Evolutionary conservation across 2,797 vertebrate species (phyloP).

Genomic region (Danio aesculapii): DNA sequence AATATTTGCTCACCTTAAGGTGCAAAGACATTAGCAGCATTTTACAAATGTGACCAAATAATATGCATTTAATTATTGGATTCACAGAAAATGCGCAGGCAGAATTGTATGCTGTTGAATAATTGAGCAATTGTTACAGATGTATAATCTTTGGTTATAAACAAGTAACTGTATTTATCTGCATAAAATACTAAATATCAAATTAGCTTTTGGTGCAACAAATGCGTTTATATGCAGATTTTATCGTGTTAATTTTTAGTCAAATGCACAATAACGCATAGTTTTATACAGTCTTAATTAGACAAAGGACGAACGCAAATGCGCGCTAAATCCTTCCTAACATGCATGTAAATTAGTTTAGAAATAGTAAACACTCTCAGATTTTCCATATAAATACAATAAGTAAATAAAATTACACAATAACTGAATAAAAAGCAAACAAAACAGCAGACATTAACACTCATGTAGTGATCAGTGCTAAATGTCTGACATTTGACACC

Average conservation of each 20-base stretch:
- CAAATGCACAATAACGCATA: neutral
- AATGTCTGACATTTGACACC: too few relatives aligned
- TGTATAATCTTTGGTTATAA: neutral
- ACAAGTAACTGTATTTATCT: neutral
- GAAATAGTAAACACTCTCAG: neutral
- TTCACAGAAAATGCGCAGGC: neutral
- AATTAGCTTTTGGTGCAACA: neutral
- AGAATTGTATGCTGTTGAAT: neutral
- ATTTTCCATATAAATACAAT: neutral
- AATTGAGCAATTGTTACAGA: neutral
- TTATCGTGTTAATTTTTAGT: neutral
- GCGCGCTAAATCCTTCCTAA: neutral
- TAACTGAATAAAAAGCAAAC: neutral
- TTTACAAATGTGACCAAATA: neutral
- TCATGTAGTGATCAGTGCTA: neutral
- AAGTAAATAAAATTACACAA: neutral
- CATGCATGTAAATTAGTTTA: neutral
- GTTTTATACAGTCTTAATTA: neutral
- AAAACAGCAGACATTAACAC: neutral
- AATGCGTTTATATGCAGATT: neutral
- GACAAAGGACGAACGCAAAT: neutral
- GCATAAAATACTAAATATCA: neutral
- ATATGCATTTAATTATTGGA: neutral
- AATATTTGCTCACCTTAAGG: neutral
- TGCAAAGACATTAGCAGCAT: neutral